Conservation (phyloP, 1,140 invertebrate species). For the Drosophila saltans region DNA sequence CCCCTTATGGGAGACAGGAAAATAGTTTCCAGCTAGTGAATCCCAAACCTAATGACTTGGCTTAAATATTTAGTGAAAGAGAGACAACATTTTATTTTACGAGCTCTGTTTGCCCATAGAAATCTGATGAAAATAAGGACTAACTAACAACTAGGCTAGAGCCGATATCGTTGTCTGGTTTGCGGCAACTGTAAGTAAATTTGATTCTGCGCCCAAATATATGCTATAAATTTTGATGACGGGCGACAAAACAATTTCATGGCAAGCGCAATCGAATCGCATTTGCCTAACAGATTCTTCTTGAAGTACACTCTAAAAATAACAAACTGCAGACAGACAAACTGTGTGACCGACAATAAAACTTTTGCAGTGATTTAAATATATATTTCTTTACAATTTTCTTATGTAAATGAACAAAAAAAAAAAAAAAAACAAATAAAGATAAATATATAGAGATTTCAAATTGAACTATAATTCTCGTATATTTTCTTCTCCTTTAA, state of each 20-base stretch:
- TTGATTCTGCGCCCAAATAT: slow-evolving; percentile 27
- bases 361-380: slow-evolving; percentile 17
- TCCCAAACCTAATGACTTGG: slow-evolving; percentile 58
- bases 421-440: not conserved
- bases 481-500: slow-evolving; percentile 39
- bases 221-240: slow-evolving; percentile 54
- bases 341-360: not conserved
- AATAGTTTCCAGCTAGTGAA: slow-evolving; percentile 7
- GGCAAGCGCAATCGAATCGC: slow-evolving; percentile 47
- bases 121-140: slow-evolving; percentile 17
- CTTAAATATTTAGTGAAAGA: slow-evolving; percentile 57
- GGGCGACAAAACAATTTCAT: slow-evolving; percentile 47
- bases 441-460: not conserved
- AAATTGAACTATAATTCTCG: slow-evolving; percentile 14
- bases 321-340: not conserved
- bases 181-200: slow-evolving; percentile 41
- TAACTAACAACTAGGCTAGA: not conserved
- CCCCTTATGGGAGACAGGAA: too few species aligned
- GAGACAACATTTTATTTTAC: not conserved
- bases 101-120: not conserved
- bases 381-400: slow-evolving; percentile 2
- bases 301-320: not conserved
- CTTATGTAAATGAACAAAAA: too few species aligned
- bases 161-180: not conserved
- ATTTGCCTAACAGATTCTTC: slow-evolving; percentile 38